Evolutionary conservation across 2,888 invertebrate species (phyloP).

Genomic region (Charanyca ferruginea): DNA sequence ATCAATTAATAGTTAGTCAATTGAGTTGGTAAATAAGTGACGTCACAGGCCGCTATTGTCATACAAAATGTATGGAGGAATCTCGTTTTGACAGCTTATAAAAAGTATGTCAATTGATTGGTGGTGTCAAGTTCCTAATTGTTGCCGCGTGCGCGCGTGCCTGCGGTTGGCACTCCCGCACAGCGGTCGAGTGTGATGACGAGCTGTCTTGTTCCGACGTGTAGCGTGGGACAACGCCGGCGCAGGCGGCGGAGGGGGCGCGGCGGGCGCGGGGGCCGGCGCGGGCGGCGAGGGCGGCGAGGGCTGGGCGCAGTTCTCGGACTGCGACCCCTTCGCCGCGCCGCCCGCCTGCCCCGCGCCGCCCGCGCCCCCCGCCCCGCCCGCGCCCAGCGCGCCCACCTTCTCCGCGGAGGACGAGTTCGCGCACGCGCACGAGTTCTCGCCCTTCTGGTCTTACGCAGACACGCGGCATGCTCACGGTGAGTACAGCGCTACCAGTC

Average conservation of each 20-base stretch:
- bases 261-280: constrained; percentile 39
- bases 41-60: no score
- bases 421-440: constrained; percentile 52
- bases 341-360: constrained; percentile 27
- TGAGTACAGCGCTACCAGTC: constrained; percentile 3
- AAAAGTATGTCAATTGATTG: no score
- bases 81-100: no score
- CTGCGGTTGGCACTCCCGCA: no score
- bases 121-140: no score
- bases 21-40: no score
- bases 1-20: no score
- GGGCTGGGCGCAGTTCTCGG: constrained; percentile 84
- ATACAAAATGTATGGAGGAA: no score
- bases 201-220: no score
- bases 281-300: constrained; percentile 61
- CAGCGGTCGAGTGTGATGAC: no score
- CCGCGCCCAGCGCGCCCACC: neutral
- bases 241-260: constrained; percentile 50
- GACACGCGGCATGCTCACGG: constrained; percentile 33
- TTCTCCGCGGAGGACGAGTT: constrained; percentile 28
- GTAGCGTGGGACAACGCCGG: constrained; percentile 79
- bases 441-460: constrained; percentile 71
- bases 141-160: no score
- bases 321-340: constrained; percentile 50
- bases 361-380: constrained; percentile 8